Conservation (phyloP, 2,113 vertebrate species). For the Triplophysa dalaica region DNA sequence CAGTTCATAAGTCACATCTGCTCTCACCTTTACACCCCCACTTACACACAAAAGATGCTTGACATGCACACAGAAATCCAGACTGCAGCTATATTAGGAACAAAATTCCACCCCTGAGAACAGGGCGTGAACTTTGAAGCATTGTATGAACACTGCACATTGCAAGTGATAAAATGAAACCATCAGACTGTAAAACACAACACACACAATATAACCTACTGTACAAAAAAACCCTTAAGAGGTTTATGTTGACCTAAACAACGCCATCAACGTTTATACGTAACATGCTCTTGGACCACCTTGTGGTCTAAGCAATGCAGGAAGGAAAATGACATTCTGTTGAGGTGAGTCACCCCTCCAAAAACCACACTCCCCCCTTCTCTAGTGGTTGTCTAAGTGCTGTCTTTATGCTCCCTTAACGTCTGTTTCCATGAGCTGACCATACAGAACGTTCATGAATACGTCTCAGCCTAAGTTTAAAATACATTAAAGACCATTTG, state of each 20-base stretch:
- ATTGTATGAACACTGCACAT: not conserved
- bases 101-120: slow-evolving; percentile 43
- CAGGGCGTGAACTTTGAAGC: slow-evolving; percentile 47
- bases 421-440: not conserved
- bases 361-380: slow-evolving; percentile 36
- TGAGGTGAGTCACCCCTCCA: slow-evolving; percentile 47
- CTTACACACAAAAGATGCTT: slow-evolving; percentile 46
- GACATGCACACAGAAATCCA: slow-evolving; percentile 50
- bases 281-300: not conserved
- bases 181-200: not conserved
- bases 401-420: not conserved
- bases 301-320: not conserved
- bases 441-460: not conserved
- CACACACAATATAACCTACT: not conserved
- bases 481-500: not conserved
- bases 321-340: slow-evolving; percentile 40
- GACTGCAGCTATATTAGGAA: slow-evolving; percentile 57
- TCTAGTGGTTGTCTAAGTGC: not conserved
- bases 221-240: no score
- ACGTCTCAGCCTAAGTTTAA: not conserved
- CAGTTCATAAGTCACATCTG: slow-evolving; percentile 35
- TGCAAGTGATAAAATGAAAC: not conserved
- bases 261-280: not conserved
- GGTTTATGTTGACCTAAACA: not conserved
- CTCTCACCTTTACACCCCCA: slow-evolving; percentile 2